A percentile compares a stretch with the other conserved stretches of the same genome.
phyloP scores from a whole-genome alignment of 2,888 invertebrate genomes.

The Deilephila porcellus region DNA sequence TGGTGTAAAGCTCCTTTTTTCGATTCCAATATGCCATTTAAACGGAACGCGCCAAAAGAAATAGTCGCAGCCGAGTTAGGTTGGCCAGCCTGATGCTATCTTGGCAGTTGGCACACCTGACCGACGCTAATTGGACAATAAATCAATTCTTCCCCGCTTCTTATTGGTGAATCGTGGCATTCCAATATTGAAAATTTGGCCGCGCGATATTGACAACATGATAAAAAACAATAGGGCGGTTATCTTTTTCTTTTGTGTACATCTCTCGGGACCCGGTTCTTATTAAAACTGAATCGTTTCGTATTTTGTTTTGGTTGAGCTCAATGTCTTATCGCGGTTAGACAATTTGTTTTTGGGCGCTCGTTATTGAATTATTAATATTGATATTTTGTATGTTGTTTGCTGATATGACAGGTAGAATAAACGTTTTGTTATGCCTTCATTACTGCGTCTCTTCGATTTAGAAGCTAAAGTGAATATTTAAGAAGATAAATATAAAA shows the following conservation, averaged over 20 bases:
- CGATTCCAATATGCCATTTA: constrained; percentile 83
- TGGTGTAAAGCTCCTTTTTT: constrained; percentile 82
- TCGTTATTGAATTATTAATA: constrained; percentile 82
- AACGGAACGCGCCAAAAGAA: constrained; percentile 81
- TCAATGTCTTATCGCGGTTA: constrained; percentile 79
- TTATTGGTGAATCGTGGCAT: constrained; percentile 84
- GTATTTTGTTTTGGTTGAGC: constrained; percentile 75
- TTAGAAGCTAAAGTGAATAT: neutral
- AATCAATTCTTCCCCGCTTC: constrained; percentile 85
- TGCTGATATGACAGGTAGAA: constrained; percentile 53
- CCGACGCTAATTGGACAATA: constrained; percentile 86
- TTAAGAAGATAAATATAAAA: neutral
- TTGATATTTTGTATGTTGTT: constrained; percentile 59
- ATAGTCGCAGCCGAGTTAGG: constrained; percentile 80
- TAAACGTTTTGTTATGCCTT: constrained; percentile 35
- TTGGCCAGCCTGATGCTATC: constrained; percentile 83
- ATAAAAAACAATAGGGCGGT: constrained; percentile 83
- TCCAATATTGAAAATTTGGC: constrained; percentile 85
- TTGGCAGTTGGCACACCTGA: constrained; percentile 85
- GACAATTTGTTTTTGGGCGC: constrained; percentile 82
- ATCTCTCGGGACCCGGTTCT: constrained; percentile 79
- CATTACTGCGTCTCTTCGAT: constrained; percentile 1
- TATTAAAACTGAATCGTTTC: constrained; percentile 78
- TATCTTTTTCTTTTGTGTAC: constrained; percentile 84
- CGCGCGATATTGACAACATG: constrained; percentile 85